Evolutionary conservation across 2,888 invertebrate genomes (phyloP), one percentile per base, ranked within the genome.

Genomic region (Nowickia ferox): DNA sequence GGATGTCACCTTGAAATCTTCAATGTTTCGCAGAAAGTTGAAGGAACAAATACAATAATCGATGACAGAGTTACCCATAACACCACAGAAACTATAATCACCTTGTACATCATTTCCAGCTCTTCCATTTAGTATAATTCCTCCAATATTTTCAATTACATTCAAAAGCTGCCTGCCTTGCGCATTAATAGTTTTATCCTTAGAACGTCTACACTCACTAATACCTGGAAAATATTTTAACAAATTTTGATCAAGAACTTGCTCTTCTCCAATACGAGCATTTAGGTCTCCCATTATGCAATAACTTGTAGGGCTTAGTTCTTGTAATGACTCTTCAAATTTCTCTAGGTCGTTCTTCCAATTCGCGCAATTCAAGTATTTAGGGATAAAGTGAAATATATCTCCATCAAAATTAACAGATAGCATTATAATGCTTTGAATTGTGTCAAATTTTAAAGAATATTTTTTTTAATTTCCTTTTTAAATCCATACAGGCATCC

Each of bases 191-290:
- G 2, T 15, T 48, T 48, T 48, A 38, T 66, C 51, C 15, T 46
- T 48, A 10, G 51, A 66, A 13, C 6, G 8, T 22, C 38, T 19
- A 5, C 1, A 3, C 17, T 42, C 19, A 8, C 17, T 30, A 9
- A 65, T 44, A n/a, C 44, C 5, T 9, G 65, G 65, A 6, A 65
- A 9, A 42, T 46, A 9, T n/a, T 59, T 15, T 15, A 59, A 22
- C 9, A 59, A 59, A n/a, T 17, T 38, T 10, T 10, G 30, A 53
- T 74, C 46, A n/a, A 74, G 9, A 11, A 30, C 38, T 46, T 72
- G 72, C 30, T 61, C 48, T 44, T 72, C 59, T 0, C 72, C 72
- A 57, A 72, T 72, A 19, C 72, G 57, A 9, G 74, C 74, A 61
- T 74, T 74, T n/a, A 74, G 38, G 59, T 74, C 74, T 6, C 61